Base-by-base conservation (phyloP, 2,888 invertebrate genomes). In the Andrena trimmerana region DNA sequence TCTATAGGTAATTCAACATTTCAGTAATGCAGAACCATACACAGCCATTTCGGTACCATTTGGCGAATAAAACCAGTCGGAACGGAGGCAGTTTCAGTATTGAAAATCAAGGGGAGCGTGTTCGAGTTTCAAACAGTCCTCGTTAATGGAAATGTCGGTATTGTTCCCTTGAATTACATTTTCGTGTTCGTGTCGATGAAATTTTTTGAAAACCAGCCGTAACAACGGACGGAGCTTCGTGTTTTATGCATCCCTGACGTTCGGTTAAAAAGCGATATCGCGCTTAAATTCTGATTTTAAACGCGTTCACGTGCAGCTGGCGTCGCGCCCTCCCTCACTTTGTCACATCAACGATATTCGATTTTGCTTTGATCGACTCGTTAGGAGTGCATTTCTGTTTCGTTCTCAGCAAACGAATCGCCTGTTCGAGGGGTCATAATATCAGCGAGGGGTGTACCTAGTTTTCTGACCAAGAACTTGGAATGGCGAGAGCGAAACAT, bases 201-300 rank as follows among this genome's bases (percentile, higher is more conserved):
- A 48, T 48, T 65, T 24, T 57, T 57, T 57, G 57, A 57, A 57
- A 57, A 27, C 57, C 57, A 57, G 10, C 48, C 7, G 16, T 24
- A 66, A 66, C 48, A 66, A 1, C 27, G 48, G 27, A 8, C 7
- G 29, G 16, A 42, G 20, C 36, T 20, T 48, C 65, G 48, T 24
- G 65, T 50, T 66, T 66, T 36, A 48, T 66, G 48, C 29, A 48
- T 10, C 57, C 24, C 24, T 16, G 48, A 50, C 66, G 42, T 65
- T 66, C 29, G 4, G 24, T 5, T 3, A 27, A 66, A 66, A 42
- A 66, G 16, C n/a, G 29, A 29, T 66, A 13, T 50, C 29, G 29
- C 24, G 13, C 24, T 65, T 20, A 13, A 42, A 24, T 13, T 65
- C 13, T 24, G 36, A 63, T 65, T 65, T 42, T 48, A 48, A 24